Evolutionary conservation across 1,140 invertebrate species (phyloP), one percentile per base, ranked within the genome.

Genomic region (Theocolax elegans): DNA sequence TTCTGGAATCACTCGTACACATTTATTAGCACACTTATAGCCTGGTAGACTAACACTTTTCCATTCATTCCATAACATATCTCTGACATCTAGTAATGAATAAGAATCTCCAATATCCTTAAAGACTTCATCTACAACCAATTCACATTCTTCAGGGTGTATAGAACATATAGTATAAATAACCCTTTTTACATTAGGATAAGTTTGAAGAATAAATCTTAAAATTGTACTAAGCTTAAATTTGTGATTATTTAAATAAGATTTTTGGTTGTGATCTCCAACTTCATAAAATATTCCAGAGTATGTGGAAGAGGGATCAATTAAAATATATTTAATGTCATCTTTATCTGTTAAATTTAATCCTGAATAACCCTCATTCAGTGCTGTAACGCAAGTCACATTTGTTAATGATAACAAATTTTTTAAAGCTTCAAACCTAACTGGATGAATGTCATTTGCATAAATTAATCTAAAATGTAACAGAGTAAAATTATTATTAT

Each of bases 151-250:
- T 87, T 95, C 91, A 10, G 90, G 86, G 81, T 93, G 89, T 21
- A 97, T 78, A 0, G 97, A 99, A 82, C 97, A 99, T 0, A 97
- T 99, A 17, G 96, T 98, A 81, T 99, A 99, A 7, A 97, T 92
- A 54, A 99, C 90, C 67, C 91, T 86, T 80, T 96, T 93, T 0
- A 92, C 94, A 67, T 90, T 90, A 1, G 95, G 93, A 83, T 97
- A 97, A 2, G 87, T 85, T 19, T 88, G 89, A 74, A 99, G 89
- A 1, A 96, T 96, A 81, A 95, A 93, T 71, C 91, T 89, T 10
- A 99, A 84, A 53, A 98, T 89, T 76, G 92, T 91, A 23, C 91
- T 90, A 88, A 99, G 97, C 71, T 98, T 12, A 91, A 13, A 90
- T 90, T 38, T 92, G 89, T 10, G 98, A 80, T 76, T 90, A 92